Base-by-base conservation (phyloP, 2,113 vertebrate species). In the Neotoma lepida region DNA sequence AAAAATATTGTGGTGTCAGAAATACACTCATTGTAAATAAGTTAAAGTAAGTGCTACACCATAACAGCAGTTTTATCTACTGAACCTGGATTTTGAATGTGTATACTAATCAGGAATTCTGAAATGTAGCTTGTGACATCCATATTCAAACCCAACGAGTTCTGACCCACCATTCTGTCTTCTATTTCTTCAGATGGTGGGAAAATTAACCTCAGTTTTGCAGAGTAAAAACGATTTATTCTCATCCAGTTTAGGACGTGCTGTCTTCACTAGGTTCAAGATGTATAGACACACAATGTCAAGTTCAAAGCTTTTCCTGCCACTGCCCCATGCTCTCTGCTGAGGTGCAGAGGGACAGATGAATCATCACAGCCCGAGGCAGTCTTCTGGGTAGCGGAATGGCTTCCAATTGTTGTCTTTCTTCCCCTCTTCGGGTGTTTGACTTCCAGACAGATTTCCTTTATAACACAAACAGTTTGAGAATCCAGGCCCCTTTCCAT, bases 111-210 rank as follows among this genome's bases (percentile, higher is more conserved):
- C 8, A 92, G 44, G 15, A 76, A 12, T 89, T 15, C 28, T 92
- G 54, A 94, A 58, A 70, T 63, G 18, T 82, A 94, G n/a, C 54
- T 70, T 86, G 70, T 92, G 76, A 6, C 49, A 80, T 63, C 88
- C 24, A 56, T 39, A 20, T 51, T 39, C 54, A 30, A 81, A 81
- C 80, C 71, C 71, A 91, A 9, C 41, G 90, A 35, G 66, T 56
- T 88, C 49, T 56, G 49, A 66, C 35, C 35, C 14, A 10, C 9
- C 68, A 61, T 68, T 35, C 68, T 2, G 28, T 8, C 63, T n/a
- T 61, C 71, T 20, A 26, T 74, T 94, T 88, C 68, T 94, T 78
- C 24, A 88, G 22, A 68, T 51, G 33, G 35, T 41, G 26, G 12
- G 20, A 2, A 93, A 94, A 70, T 73, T 44, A 30, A 89, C 35